A percentile compares a stretch with the other conserved stretches of the same genome.
Evolutionary conservation across 2,113 vertebrate species (phyloP).

Genomic region (Malurus melanocephalus): DNA sequence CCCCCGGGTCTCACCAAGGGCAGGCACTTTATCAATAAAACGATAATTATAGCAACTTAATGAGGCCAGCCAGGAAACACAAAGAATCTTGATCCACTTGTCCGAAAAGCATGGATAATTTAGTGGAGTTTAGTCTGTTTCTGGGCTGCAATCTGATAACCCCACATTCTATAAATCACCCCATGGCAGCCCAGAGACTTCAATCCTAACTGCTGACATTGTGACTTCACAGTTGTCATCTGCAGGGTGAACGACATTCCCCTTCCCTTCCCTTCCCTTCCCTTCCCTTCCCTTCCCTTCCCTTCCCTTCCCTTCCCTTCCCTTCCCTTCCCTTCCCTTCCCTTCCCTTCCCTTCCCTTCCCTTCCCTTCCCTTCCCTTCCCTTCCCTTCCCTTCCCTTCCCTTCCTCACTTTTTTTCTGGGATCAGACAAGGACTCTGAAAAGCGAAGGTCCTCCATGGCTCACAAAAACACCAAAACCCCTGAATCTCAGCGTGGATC

Average conservation of each 20-base stretch:
- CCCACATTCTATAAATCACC: neutral
- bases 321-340: neutral
- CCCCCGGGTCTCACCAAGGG: neutral
- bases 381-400: too few relatives aligned
- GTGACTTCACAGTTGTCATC: neutral
- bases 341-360: too few relatives aligned
- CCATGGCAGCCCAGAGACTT: neutral
- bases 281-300: neutral
- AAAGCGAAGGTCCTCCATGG: neutral
- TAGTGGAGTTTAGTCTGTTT: neutral
- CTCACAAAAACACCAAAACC: neutral
- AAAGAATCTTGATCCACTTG: constrained; percentile 7
- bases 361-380: neutral
- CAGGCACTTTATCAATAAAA: constrained; percentile 55
- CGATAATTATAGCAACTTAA: constrained; percentile 41
- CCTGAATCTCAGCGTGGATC: neutral
- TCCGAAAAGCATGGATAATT: constrained; percentile 32
- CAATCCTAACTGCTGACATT: neutral
- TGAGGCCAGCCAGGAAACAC: constrained; percentile 33
- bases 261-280: neutral
- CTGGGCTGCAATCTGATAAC: neutral
- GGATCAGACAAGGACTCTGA: neutral
- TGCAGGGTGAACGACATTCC: neutral
- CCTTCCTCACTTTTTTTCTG: neutral
- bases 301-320: neutral